Evolutionary conservation across 2,888 invertebrate genomes (phyloP).

Genomic region (Campaea margaritaria): DNA sequence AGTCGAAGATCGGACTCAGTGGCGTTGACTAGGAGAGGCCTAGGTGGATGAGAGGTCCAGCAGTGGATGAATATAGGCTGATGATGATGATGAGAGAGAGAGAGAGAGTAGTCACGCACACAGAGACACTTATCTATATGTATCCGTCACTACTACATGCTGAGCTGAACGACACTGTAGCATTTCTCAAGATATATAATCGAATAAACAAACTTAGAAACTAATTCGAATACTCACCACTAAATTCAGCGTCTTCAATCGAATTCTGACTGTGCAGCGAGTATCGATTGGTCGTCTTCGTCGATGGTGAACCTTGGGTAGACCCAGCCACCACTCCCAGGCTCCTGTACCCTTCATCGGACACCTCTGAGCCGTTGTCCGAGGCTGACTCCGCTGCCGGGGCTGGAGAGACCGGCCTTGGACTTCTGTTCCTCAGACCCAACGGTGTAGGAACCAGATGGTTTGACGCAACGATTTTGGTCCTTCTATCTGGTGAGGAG

Average conservation of each 20-base stretch:
- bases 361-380: slow-evolving; percentile 93
- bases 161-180: no score
- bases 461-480: slow-evolving; percentile 68
- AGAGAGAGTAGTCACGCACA: no score
- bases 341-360: slow-evolving; percentile 94
- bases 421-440: slow-evolving; percentile 73
- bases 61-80: no score
- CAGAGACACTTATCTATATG: no score
- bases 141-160: no score
- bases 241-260: slow-evolving; percentile 89
- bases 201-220: no score
- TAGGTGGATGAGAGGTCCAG: no score
- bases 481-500: slow-evolving; percentile 74
- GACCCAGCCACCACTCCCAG: slow-evolving; percentile 87
- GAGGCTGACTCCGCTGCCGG: slow-evolving; percentile 87
- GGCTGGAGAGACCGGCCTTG: slow-evolving; percentile 84
- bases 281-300: slow-evolving; percentile 86
- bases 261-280: slow-evolving; percentile 90
- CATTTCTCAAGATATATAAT: no score
- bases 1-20: no score
- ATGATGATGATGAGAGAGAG: no score
- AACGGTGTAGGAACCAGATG: slow-evolving; percentile 82
- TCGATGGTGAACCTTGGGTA: slow-evolving; percentile 77
- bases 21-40: no score
- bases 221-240: slow-evolving; percentile 78